Percentiles rank a stretch among this genome's conserved stretches.
Conservation (phyloP, 2,113 vertebrate genomes). For the Pelodiscus sinensis region DNA sequence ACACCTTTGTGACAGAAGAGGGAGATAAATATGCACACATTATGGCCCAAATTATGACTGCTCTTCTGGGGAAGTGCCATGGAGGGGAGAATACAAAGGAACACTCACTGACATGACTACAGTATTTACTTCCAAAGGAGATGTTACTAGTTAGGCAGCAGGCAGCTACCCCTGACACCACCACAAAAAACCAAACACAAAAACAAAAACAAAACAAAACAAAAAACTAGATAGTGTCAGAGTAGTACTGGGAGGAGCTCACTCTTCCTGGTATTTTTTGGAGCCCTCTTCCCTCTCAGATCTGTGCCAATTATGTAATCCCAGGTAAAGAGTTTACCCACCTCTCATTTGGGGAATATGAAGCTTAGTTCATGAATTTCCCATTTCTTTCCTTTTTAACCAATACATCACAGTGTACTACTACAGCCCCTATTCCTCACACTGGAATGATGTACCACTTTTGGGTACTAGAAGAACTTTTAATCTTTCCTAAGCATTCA, state of each 20-base stretch:
- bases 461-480: not conserved
- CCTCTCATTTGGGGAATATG: not conserved
- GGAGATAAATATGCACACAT: not conserved
- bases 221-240: not conserved
- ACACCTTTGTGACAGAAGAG: accelerated
- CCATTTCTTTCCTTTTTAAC: not conserved
- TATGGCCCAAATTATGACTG: not conserved
- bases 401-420: not conserved
- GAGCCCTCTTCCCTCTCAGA: not conserved
- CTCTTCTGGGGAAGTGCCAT: not conserved
- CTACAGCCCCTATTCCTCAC: not conserved
- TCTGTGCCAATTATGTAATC: not conserved
- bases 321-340: not conserved
- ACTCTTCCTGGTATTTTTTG: not conserved
- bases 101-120: not conserved
- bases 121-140: not conserved
- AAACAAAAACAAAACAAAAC: too few relatives aligned
- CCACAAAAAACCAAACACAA: not conserved
- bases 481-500: not conserved
- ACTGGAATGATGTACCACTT: not conserved
- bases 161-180: not conserved
- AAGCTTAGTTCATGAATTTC: not conserved
- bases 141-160: not conserved
- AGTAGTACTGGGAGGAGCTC: not conserved
- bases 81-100: not conserved